These are phyloP conservation scores for Terrapene triunguis DNA, from an alignment of 2,113 vertebrate genomes.

Conservation along the genomic window DNA sequence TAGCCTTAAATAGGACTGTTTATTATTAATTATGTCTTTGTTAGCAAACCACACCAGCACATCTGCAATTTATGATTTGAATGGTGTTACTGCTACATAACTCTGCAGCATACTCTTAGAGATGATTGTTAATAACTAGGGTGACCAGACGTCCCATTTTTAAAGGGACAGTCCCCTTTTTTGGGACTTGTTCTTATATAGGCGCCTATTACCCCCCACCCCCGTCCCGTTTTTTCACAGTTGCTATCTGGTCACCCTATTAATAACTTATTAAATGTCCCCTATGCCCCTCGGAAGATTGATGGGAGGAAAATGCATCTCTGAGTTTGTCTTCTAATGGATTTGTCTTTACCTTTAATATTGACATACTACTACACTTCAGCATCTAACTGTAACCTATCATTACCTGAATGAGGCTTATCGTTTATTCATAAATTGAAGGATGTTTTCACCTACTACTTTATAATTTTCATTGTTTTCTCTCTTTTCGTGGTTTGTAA, in stretches of 20 bases:
- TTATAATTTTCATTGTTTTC: not conserved
- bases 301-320: not conserved
- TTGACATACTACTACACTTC: constrained; percentile 54
- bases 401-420: constrained; percentile 60
- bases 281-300: constrained; percentile 28
- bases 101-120: constrained; percentile 27
- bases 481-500: constrained; percentile 42
- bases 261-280: constrained; percentile 47
- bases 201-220: too few relatives aligned
- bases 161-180: too few relatives aligned
- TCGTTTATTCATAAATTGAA: constrained; percentile 67
- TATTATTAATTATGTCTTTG: not conserved
- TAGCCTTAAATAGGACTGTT: not conserved
- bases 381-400: constrained; percentile 45
- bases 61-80: not conserved
- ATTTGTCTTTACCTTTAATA: constrained; percentile 60
- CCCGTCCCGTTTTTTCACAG: too few relatives aligned
- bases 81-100: not conserved
- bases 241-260: not conserved
- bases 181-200: too few relatives aligned
- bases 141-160: too few relatives aligned
- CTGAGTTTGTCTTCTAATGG: constrained; percentile 53
- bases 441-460: constrained; percentile 29
- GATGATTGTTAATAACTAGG: constrained; percentile 55
- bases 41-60: constrained; percentile 20